phyloP scores from a whole-genome alignment of 2,888 invertebrate genomes.

The Napeogenes sylphis region DNA sequence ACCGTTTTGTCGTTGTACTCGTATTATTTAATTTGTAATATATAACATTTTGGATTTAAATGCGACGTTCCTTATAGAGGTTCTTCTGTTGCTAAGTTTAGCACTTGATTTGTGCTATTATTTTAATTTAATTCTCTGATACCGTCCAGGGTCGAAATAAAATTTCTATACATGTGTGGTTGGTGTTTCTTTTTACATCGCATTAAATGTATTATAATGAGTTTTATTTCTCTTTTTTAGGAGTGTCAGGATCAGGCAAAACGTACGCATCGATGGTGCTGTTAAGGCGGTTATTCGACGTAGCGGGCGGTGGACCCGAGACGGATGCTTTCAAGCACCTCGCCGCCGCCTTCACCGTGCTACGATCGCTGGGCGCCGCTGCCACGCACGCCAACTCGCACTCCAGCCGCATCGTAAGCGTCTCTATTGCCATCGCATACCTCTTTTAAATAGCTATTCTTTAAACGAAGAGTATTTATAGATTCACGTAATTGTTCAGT shows the following conservation, averaged over 20 bases:
- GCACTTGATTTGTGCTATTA: too few relatives aligned
- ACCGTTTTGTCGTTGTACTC: neutral
- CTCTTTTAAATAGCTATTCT: too few relatives aligned
- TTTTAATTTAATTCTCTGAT: too few relatives aligned
- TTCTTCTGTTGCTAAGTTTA: too few relatives aligned
- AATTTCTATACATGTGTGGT: too few relatives aligned
- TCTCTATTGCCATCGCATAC: neutral
- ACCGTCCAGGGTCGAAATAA: too few relatives aligned
- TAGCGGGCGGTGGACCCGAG: constrained; percentile 95
- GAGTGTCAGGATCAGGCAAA: constrained; percentile 95
- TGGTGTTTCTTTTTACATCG: too few relatives aligned
- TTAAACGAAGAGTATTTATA: too few relatives aligned
- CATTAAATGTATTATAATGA: neutral
- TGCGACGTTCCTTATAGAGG: too few relatives aligned
- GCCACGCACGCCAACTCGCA: constrained; percentile 93
- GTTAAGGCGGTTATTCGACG: constrained; percentile 92
- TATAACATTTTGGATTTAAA: too few relatives aligned
- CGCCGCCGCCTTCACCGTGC: constrained; percentile 95
- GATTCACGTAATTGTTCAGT: too few relatives aligned
- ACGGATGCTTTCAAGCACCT: constrained; percentile 97
- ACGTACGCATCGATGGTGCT: constrained; percentile 95
- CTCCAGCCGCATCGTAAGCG: constrained; percentile 92
- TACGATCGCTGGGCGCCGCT: constrained; percentile 93
- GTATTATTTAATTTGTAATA: neutral
- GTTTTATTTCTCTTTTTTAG: constrained; percentile 53